phyloP scores from a whole-genome alignment of 37 sponge, comb jelly and placozoan genomes.

The Diacarnus erythraeanus region DNA sequence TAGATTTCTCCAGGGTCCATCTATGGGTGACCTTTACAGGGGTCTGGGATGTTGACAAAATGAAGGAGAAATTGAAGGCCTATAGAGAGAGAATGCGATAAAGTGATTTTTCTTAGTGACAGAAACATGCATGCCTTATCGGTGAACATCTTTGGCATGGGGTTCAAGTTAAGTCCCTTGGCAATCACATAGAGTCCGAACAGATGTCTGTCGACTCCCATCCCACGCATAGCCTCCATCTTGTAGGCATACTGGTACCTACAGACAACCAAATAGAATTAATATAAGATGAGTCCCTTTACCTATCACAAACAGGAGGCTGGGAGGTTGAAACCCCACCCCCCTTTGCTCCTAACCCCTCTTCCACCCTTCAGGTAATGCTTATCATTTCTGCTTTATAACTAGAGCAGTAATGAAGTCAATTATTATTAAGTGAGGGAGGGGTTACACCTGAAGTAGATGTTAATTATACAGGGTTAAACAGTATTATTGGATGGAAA shows the following conservation, averaged over 20 bases:
- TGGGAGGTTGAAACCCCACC: too few species aligned
- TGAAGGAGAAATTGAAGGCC: conserved; percentile 63
- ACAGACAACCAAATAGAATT: too few species aligned
- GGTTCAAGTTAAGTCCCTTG: conserved; percentile 69
- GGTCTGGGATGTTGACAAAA: conserved; percentile 82
- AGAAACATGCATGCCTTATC: conserved; percentile 46
- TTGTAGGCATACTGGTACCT: conserved; percentile 74
- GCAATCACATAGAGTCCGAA: conserved; percentile 79
- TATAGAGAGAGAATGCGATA: background rate
- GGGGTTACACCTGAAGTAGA: too few species aligned
- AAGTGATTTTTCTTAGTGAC: background rate
- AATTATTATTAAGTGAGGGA: too few species aligned
- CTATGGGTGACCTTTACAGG: conserved; percentile 44
- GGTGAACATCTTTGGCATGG: conserved; percentile 66
- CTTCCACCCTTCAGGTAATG: too few species aligned
- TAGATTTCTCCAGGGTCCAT: conserved; percentile 20
- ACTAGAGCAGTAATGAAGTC: too few species aligned
- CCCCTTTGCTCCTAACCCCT: too few species aligned
- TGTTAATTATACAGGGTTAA: too few species aligned
- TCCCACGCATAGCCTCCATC: conserved; percentile 80
- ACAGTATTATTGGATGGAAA: too few species aligned
- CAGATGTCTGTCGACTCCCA: conserved; percentile 80
- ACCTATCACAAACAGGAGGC: too few species aligned
- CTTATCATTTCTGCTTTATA: too few species aligned
- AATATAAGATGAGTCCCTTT: too few species aligned